Base-by-base conservation (phyloP, 2,797 vertebrate genomes). In the Parauchenoglanis punctatus region DNA sequence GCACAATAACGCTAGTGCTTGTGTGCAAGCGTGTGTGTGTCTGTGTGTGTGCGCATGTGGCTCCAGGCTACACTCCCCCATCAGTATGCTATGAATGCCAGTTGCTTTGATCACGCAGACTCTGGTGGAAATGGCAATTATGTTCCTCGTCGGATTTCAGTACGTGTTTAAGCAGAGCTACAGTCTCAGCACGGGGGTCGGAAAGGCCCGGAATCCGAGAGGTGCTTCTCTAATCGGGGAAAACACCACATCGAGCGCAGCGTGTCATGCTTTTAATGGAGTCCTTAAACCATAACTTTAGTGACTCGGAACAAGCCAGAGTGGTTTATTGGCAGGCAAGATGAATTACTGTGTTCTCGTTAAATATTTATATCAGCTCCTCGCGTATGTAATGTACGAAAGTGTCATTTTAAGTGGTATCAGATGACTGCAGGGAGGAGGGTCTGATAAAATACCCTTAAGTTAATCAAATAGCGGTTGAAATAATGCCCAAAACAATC, bases 1-100 rank as follows among this genome's bases (percentile, higher is more conserved):
- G 70, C 20, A 46, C 40, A 73, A 46, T 72, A 72, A 20, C 23
- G 46, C 10, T 1, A 10, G 72, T 25, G 72, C 8, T 25, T 11
- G 40, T 49, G 70, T 25, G 35, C 5, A 35, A 17, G 31, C n/a
- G 72, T 49, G 72, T 46, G 44, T 13, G 72, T 49, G 44, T 72
- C 15, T 44, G 35, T 15, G 44, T 11, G 40, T 46, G 70, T 4
- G 10, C n/a, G 46, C 7, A 5, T 59, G 56, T 61, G 31, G 11
- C 56, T 81, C 58, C 31, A 61, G 78, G 78, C 78, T 25, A 81
- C 77, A 61, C 56, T 13, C 12, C 77, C 20, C 78, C 56, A 61
- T 81, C 35, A 25, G 56, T 44, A 46, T 44, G 58, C 56, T 44
- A 7, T 7, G 58, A 12, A 54, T n/a, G 23, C 58, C 56, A 44